Conservation (phyloP, 1,140 invertebrate genomes). For the Cherax destructor region DNA sequence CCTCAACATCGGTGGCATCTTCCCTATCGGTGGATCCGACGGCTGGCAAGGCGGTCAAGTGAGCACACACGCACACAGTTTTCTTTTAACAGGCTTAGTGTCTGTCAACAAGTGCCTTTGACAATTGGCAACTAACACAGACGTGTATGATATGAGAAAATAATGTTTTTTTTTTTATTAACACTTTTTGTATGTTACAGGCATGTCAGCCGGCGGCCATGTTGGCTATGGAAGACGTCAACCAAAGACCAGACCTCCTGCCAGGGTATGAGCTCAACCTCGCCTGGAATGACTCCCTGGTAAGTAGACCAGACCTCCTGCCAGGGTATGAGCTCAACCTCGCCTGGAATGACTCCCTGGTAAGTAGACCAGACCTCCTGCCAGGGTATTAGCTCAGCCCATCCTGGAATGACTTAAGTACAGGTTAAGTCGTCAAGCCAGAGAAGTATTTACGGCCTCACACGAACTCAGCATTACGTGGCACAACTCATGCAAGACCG, state of each 20-base stretch:
- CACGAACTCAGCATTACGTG: too few species aligned
- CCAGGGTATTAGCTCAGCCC: conserved; percentile 93
- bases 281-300: conserved; percentile 98
- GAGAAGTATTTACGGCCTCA: too few species aligned
- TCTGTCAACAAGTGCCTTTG: too few species aligned
- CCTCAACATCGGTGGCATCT: conserved; percentile 97
- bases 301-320: conserved; percentile 86
- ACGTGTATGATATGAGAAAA: too few species aligned
- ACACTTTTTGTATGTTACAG: conserved; percentile 72
- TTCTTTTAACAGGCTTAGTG: too few species aligned
- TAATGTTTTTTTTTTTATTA: too few species aligned
- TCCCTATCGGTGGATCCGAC: conserved; percentile 95
- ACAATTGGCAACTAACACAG: too few species aligned
- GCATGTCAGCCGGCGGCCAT: conserved; percentile 96
- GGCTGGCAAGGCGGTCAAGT: conserved; percentile 95
- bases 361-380: conserved; percentile 86
- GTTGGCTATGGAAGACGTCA: conserved; percentile 97
- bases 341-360: conserved; percentile 98
- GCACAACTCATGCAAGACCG: too few species aligned
- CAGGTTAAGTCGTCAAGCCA: too few species aligned
- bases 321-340: conserved; percentile 93
- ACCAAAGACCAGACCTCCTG: conserved; percentile 90
- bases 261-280: conserved; percentile 93
- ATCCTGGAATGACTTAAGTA: conserved; percentile 94
- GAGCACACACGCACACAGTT: not conserved